Base-by-base conservation (phyloP, 2,888 invertebrate genomes). In the Rhamnusium bicolor region DNA sequence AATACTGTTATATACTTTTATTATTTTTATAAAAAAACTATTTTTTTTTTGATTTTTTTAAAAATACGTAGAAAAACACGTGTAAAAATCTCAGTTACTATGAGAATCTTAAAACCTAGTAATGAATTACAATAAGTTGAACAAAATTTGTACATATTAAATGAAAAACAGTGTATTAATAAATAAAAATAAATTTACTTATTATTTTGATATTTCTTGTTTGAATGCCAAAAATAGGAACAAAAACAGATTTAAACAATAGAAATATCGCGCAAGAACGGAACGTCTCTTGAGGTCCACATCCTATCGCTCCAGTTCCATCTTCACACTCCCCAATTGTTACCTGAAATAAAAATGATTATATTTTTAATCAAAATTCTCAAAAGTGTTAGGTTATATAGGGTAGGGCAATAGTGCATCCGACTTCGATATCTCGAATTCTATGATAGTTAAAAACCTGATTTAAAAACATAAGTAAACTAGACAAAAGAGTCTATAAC, bases 281-380 rank as follows among this genome's bases (percentile, higher is more conserved):
- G 80, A 86, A 87, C 16, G 85, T 84, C 74, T 87, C 87, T 75
- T 87, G 87, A 8, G 84, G 83, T 16, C 87, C 87, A 79, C 87
- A 87, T 5, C 86, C 87, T 10, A 82, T 61, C 7, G 73, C 82
- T 21, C 74, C 74, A 5, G 78, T 81, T 8, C 85, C 84, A 72
- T 86, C 82, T 1, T 62, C 86, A 87, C 1, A 58, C 19, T 1
- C 86, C 87, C 86, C 86, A 87, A 40, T 81, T 84, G 73, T 87
- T 87, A 19, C 84, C 87, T 87, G 73, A 40, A 83, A 80, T 7
- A 12, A 40, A n/a, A 40, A n/a, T 24, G n/a, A n/a, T n/a, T n/a
- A 40, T 40, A 40, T 1, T 40, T n/a, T 6, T 24, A 2, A 24
- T 24, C 24, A 24, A 6, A 24, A n/a, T n/a, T n/a, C n/a, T n/a